A percentile compares a stretch with the other conserved stretches of the same genome.
Conservation (phyloP, 1,140 invertebrate genomes). For the Telenomus remus region DNA sequence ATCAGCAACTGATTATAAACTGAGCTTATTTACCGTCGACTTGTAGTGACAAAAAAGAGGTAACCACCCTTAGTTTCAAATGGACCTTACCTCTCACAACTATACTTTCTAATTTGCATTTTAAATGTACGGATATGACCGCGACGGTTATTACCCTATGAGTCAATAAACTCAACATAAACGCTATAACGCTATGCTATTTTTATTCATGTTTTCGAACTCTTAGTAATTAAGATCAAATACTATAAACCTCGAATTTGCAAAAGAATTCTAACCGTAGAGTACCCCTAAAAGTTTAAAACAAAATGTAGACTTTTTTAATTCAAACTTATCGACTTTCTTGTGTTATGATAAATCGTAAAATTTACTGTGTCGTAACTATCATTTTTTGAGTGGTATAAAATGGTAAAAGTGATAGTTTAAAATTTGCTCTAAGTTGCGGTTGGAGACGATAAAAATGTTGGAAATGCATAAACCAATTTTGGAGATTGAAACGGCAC, state of each 20-base stretch:
- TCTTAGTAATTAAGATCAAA: conserved; percentile 32
- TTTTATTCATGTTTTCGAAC: conserved; percentile 38
- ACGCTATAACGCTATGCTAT: background rate
- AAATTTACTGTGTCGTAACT: too few species aligned
- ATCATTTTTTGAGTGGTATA: too few species aligned
- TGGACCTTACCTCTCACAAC: conserved; percentile 25
- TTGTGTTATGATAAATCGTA: too few species aligned
- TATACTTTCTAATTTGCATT: conserved; percentile 50
- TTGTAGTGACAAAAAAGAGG: conserved; percentile 45
- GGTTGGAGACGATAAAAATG: too few species aligned
- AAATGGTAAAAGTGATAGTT: too few species aligned
- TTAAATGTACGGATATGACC: conserved; percentile 42
- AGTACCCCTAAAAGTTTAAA: too few species aligned
- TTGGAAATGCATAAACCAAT: conserved; percentile 10
- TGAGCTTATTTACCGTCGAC: conserved; percentile 45
- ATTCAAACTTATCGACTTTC: too few species aligned
- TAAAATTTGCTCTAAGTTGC: too few species aligned
- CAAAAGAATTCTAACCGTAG: too few species aligned
- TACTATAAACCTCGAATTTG: background rate
- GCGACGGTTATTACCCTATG: conserved; percentile 46
- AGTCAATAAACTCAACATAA: conserved; percentile 46
- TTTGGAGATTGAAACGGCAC: conserved; percentile 1
- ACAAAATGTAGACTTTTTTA: too few species aligned
- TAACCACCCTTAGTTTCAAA: conserved; percentile 51
- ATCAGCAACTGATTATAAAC: conserved; percentile 46